A percentile compares a stretch with the other conserved stretches of the same genome.
Evolutionary conservation across 2,888 invertebrate species (phyloP).

Genomic region (Eutolmus rufibarbis): DNA sequence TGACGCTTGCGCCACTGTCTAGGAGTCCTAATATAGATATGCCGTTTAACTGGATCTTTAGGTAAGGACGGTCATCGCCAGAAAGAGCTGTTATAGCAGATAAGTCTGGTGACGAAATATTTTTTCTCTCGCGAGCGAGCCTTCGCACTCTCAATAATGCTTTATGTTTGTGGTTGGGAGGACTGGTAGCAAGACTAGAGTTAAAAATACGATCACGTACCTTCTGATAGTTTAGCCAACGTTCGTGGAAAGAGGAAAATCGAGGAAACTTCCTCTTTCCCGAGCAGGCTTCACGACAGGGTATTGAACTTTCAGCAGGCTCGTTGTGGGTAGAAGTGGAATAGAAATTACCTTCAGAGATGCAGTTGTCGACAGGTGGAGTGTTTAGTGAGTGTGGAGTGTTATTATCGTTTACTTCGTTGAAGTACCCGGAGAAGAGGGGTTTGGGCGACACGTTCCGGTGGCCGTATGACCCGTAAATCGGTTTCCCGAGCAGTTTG

Average conservation of each 20-base stretch:
- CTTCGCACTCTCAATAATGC: neutral
- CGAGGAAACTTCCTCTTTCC: no score
- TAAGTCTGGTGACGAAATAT: neutral
- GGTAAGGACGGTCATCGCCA: neutral
- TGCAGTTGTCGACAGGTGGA: no score
- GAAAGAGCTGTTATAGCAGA: neutral
- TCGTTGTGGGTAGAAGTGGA: no score
- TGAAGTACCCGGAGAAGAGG: no score
- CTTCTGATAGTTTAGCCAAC: neutral
- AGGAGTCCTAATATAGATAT: neutral
- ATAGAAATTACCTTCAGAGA: no score
- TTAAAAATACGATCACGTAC: neutral
- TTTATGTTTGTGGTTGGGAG: neutral
- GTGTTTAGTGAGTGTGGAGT: no score
- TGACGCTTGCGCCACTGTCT: neutral
- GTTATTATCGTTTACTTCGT: no score
- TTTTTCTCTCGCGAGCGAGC: neutral
- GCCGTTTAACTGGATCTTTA: neutral
- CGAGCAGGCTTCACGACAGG: no score
- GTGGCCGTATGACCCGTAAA: no score
- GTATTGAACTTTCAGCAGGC: no score
- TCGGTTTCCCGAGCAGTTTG: no score
- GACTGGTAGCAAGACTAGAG: neutral
- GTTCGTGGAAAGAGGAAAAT: neutral
- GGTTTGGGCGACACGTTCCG: no score